A percentile compares a stretch with the other conserved stretches of the same genome.
These are phyloP conservation scores for Tachina lurida DNA, from an alignment of 2,888 invertebrate genomes.

Conservation along the genomic window DNA sequence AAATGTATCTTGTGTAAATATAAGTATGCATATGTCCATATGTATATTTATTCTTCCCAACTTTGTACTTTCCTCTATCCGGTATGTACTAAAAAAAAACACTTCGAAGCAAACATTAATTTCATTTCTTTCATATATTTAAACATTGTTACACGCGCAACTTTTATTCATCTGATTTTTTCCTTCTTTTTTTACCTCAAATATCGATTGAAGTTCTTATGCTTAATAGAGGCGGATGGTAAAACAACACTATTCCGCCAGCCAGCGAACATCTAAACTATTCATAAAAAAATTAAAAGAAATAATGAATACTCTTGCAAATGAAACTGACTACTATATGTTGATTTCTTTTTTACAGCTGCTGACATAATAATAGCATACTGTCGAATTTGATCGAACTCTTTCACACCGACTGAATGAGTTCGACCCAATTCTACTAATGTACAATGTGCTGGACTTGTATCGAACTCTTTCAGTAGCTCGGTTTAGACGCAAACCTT, in stretches of 20 bases:
- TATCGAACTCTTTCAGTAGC: too few species aligned
- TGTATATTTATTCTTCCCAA: slow-evolving; percentile 20
- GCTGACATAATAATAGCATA: slow-evolving; percentile 32
- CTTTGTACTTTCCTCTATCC: slow-evolving; percentile 1
- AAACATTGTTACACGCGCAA: slow-evolving; percentile 58
- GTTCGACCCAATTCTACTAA: too few species aligned
- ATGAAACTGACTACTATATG: slow-evolving; percentile 39
- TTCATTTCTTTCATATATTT: slow-evolving; percentile 24
- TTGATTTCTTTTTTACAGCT: slow-evolving; percentile 1
- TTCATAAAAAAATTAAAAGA: slow-evolving; percentile 17
- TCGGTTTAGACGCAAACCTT: too few species aligned
- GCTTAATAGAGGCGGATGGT: slow-evolving; percentile 68
- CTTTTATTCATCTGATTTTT: slow-evolving; percentile 63
- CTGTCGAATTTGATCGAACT: too few species aligned
- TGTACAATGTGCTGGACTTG: too few species aligned
- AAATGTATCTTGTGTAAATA: slow-evolving; percentile 58
- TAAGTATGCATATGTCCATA: too few species aligned
- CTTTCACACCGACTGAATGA: too few species aligned
- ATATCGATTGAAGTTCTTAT: slow-evolving; percentile 65
- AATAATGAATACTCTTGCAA: slow-evolving; percentile 11
- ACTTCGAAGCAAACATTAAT: slow-evolving; percentile 17
- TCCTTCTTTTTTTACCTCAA: slow-evolving; percentile 33
- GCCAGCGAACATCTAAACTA: slow-evolving; percentile 53
- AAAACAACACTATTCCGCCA: slow-evolving; percentile 55
- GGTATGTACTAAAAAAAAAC: background rate